Percentiles rank a stretch among this genome's conserved stretches.
phyloP scores from a whole-genome alignment of 2,797 vertebrate species.

The Poliocrania exsul region DNA sequence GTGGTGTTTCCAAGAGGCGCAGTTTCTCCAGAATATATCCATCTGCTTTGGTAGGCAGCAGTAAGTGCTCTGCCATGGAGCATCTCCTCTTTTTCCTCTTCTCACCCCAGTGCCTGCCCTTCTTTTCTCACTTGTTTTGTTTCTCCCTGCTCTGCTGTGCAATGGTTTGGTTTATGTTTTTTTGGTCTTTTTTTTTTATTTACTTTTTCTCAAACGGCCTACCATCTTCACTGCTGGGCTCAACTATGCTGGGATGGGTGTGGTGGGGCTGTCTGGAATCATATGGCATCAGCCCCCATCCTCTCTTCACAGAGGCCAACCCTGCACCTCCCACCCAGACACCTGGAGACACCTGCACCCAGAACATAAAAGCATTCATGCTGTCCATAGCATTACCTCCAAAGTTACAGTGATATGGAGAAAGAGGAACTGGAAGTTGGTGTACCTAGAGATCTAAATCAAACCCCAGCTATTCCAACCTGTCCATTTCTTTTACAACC shows the following conservation, averaged over 20 bases:
- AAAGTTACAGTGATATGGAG: not conserved
- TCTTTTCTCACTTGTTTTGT: not conserved
- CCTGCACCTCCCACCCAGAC: not conserved
- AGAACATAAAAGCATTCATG: not conserved
- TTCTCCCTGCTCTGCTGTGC: not conserved
- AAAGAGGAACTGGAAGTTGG: not conserved
- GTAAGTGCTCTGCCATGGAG: not conserved
- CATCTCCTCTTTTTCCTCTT: not conserved
- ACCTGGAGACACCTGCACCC: not conserved
- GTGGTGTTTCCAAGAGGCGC: not conserved
- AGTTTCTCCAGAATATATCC: not conserved
- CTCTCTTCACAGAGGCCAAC: not conserved
- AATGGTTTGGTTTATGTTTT: no score
- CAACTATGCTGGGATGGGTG: not conserved
- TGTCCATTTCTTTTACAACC: not conserved
- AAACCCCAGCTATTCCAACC: not conserved
- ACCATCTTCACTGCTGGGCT: not conserved
- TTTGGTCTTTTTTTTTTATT: not conserved
- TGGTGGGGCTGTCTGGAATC: not conserved
- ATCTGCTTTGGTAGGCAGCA: not conserved
- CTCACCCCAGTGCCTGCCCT: not conserved
- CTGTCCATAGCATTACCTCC: fast-evolving
- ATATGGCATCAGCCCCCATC: not conserved
- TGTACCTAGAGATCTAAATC: not conserved
- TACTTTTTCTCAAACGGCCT: not conserved